Conservation (phyloP, 2,888 invertebrate species). For the Nycteola revayana region DNA sequence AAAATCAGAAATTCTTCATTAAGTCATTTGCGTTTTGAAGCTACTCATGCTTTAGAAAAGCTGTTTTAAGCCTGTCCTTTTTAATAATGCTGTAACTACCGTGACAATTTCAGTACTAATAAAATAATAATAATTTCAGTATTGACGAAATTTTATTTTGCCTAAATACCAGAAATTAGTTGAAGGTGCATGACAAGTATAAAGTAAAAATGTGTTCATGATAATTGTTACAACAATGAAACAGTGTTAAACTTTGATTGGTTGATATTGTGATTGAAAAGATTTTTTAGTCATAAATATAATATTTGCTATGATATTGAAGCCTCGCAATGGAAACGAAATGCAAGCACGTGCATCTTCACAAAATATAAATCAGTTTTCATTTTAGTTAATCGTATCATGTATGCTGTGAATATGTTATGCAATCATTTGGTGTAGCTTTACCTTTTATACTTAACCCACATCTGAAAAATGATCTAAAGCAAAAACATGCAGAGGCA, state of each 20-base stretch:
- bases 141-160: conserved; percentile 16
- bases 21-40: conserved; percentile 26
- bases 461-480: conserved; percentile 30
- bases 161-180: conserved; percentile 17
- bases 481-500: conserved; percentile 56
- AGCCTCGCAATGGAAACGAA: conserved; percentile 48
- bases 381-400: conserved; percentile 28
- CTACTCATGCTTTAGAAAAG: conserved; percentile 60
- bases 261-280: conserved; percentile 35
- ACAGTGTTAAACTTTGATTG: conserved; percentile 28
- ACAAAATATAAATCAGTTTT: conserved; percentile 35
- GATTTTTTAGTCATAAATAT: conserved; percentile 34
- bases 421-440: conserved; percentile 27
- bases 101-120: conserved; percentile 12
- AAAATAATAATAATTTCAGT: conserved; percentile 3
- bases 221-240: conserved; percentile 37
- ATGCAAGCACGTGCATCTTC: conserved; percentile 58
- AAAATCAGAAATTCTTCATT: conserved; percentile 16
- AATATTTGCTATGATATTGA: conserved; percentile 46
- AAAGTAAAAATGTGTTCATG: conserved; percentile 35
- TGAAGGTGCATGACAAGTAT: conserved; percentile 41
- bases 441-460: conserved; percentile 28
- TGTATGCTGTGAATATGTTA: conserved; percentile 30
- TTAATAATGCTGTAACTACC: conserved; percentile 17
- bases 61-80: conserved; percentile 53